phyloP scores from a whole-genome alignment of 2,113 vertebrate genomes.

The Polyodon spathula region DNA sequence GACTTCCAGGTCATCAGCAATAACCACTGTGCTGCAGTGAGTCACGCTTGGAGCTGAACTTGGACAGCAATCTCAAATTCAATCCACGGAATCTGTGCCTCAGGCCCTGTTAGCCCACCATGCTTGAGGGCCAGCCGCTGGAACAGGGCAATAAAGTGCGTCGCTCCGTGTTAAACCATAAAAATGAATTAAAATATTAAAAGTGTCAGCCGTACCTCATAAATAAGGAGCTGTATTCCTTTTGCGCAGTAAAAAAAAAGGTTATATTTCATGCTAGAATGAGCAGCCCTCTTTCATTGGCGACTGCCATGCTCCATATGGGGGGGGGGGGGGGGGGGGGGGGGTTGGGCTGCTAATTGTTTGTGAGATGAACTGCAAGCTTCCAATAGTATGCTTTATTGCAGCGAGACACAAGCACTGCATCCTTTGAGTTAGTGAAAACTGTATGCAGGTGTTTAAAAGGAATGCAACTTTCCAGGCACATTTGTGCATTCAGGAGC shows the following conservation, averaged over 20 bases:
- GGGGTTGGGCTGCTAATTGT: slow-evolving; percentile 48
- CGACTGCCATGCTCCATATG: slow-evolving; percentile 29
- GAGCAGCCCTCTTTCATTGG: slow-evolving; percentile 31
- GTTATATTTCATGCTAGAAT: slow-evolving; percentile 38
- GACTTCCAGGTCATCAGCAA: too few relatives aligned
- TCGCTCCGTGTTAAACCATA: slow-evolving; percentile 47
- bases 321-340: too few relatives aligned
- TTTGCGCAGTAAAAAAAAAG: slow-evolving; percentile 52
- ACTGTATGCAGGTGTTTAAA: too few relatives aligned
- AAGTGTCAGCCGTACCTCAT: slow-evolving; percentile 59
- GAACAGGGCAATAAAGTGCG: slow-evolving; percentile 45
- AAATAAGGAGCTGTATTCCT: slow-evolving; percentile 60
- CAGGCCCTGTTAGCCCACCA: too few relatives aligned
- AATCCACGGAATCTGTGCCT: too few relatives aligned
- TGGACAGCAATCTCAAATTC: too few relatives aligned
- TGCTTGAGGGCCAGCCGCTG: slow-evolving; percentile 22
- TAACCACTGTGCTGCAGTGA: too few relatives aligned
- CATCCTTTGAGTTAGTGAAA: too few relatives aligned
- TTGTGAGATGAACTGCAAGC: slow-evolving; percentile 14
- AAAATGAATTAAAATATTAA: slow-evolving; percentile 73
- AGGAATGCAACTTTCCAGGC: too few relatives aligned
- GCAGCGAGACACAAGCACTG: neutral
- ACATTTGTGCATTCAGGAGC: too few relatives aligned
- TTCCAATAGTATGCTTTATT: slow-evolving; percentile 1
- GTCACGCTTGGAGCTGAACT: too few relatives aligned